Conservation (phyloP, 2,888 invertebrate genomes). For the Coleophora flavipennella region DNA sequence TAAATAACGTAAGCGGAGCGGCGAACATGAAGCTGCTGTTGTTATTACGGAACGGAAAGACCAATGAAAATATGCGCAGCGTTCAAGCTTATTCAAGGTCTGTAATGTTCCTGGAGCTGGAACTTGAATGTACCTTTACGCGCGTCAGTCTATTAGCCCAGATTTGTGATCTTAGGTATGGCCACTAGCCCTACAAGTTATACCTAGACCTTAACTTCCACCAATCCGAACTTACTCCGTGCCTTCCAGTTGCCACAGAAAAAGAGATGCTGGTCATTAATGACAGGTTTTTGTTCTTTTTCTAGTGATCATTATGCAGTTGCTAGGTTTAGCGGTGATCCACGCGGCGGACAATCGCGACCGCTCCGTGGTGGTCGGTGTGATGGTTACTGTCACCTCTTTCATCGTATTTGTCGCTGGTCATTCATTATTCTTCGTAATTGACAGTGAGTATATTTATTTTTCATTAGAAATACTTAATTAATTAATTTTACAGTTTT, state of each 20-base stretch:
- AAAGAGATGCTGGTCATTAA: neutral
- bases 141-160: too few species aligned
- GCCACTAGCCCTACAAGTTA: too few species aligned
- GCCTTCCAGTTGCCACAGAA: neutral
- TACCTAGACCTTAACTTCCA: neutral
- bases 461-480: too few species aligned
- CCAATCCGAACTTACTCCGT: neutral
- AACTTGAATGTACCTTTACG: too few species aligned
- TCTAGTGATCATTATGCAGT: constrained; percentile 22
- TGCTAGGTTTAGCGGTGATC: constrained; percentile 18
- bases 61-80: too few species aligned
- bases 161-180: too few species aligned
- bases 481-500: neutral
- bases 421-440: constrained; percentile 8
- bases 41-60: too few species aligned
- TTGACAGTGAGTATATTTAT: constrained; percentile 10
- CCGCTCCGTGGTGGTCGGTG: constrained; percentile 19
- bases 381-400: constrained; percentile 16
- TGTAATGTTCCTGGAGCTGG: too few species aligned
- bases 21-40: too few species aligned
- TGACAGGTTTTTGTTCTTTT: constrained; percentile 1
- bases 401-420: constrained; percentile 18
- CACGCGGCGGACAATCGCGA: constrained; percentile 20
- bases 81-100: too few species aligned
- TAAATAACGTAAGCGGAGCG: too few species aligned